phyloP scores from a whole-genome alignment of 1,140 invertebrate genomes.

The Ganaspis sp. region DNA sequence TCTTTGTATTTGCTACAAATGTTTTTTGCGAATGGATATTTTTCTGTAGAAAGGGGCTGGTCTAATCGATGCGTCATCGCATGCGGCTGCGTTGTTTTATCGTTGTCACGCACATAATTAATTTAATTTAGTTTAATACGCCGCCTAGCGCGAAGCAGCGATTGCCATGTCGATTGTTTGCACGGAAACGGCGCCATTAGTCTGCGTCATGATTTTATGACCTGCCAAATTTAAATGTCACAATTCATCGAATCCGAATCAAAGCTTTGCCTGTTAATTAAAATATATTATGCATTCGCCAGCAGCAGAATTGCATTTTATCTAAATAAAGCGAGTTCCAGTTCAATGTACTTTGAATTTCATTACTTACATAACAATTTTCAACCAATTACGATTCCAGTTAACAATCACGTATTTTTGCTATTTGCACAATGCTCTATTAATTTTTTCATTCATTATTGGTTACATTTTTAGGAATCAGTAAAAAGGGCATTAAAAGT shows the following conservation, averaged over 20 bases:
- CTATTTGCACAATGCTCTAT: neutral
- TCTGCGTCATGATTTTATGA: conserved; percentile 46
- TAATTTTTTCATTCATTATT: conserved; percentile 4
- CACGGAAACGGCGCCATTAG: conserved; percentile 70
- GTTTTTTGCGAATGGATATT: neutral
- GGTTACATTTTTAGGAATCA: too few relatives aligned
- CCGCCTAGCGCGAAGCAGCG: conserved; percentile 63
- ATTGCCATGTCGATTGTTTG: conserved; percentile 71
- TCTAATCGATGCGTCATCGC: conserved; percentile 73
- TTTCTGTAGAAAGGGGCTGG: conserved; percentile 52
- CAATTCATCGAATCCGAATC: conserved; percentile 29
- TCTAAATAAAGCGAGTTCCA: neutral
- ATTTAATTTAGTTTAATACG: conserved; percentile 77
- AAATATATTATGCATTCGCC: conserved; percentile 24
- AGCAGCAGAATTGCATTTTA: conserved; percentile 22
- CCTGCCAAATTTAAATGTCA: conserved; percentile 44
- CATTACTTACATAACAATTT: neutral
- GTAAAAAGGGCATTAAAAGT: too few relatives aligned
- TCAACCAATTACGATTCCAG: too few relatives aligned
- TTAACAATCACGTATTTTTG: neutral
- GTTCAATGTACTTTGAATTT: neutral
- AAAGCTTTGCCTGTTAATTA: conserved; percentile 29
- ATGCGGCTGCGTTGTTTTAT: conserved; percentile 73
- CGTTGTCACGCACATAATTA: conserved; percentile 76
- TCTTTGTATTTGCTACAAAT: too few relatives aligned